Percentiles rank a stretch among this genome's conserved stretches.
Evolutionary conservation across 2,113 vertebrate species (phyloP).

Genomic region (Trematomus loennbergii): DNA sequence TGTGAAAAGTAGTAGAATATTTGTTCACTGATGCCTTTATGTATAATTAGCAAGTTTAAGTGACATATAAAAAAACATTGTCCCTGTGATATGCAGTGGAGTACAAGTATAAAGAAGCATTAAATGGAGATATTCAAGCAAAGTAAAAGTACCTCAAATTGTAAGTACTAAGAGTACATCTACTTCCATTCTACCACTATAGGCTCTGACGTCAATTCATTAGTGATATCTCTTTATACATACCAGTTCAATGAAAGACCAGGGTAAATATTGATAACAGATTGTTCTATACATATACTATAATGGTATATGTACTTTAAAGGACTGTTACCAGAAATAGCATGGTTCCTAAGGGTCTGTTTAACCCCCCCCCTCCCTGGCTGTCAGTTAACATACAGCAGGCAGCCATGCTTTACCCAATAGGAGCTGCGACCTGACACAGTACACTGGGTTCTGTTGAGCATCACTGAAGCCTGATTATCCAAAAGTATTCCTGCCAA

Average conservation of each 20-base stretch:
- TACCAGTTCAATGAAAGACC: not conserved
- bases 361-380: not conserved
- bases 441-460: slow-evolving; percentile 31
- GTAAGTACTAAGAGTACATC: not conserved
- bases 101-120: not conserved
- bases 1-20: not conserved
- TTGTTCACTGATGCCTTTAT: not conserved
- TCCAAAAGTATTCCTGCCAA: slow-evolving; percentile 46
- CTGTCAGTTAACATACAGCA: slow-evolving; percentile 54
- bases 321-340: slow-evolving; percentile 34
- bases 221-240: not conserved
- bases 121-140: not conserved
- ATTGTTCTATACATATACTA: not conserved
- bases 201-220: not conserved
- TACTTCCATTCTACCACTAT: not conserved
- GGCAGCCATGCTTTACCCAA: slow-evolving; percentile 40
- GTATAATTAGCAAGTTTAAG: not conserved
- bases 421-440: slow-evolving; percentile 44
- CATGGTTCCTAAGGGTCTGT: not conserved
- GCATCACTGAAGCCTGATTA: slow-evolving; percentile 44
- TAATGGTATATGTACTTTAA: slow-evolving; percentile 21
- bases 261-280: slow-evolving; percentile 5
- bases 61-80: not conserved
- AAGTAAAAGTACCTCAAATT: not conserved
- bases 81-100: not conserved